A percentile compares a stretch with the other conserved stretches of the same genome.
phyloP scores from a whole-genome alignment of 2,888 invertebrate species.

The Folsomia candida region DNA sequence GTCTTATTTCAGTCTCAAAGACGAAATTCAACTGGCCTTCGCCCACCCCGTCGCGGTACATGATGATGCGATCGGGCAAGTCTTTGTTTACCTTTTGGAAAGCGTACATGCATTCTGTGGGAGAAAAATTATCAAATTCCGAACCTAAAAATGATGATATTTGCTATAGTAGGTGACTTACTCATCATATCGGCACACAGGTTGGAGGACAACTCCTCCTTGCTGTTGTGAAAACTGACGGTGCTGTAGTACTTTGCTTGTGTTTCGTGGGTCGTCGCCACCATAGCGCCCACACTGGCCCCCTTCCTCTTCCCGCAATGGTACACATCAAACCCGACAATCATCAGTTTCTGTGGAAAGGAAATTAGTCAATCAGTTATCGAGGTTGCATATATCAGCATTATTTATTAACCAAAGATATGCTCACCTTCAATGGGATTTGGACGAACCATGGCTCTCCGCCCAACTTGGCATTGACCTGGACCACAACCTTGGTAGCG shows the following conservation, averaged over 20 bases:
- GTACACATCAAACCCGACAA: slow-evolving; percentile 42
- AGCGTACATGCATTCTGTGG: slow-evolving; percentile 57
- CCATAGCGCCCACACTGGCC: slow-evolving; percentile 38
- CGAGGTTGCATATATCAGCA: too few relatives aligned
- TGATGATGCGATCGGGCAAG: slow-evolving; percentile 69
- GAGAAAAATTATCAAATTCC: slow-evolving; percentile 9
- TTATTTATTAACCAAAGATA: too few relatives aligned
- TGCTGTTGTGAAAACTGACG: slow-evolving; percentile 32
- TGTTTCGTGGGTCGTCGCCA: slow-evolving; percentile 21
- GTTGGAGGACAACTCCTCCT: slow-evolving; percentile 25
- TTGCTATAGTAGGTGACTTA: slow-evolving; percentile 17
- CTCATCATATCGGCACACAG: slow-evolving; percentile 25
- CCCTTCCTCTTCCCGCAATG: slow-evolving; percentile 26
- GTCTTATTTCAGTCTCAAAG: slow-evolving; percentile 68
- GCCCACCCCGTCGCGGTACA: slow-evolving; percentile 91
- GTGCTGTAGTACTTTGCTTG: slow-evolving; percentile 34
- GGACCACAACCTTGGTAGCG: slow-evolving; percentile 59
- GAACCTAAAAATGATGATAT: background rate
- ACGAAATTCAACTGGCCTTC: slow-evolving; percentile 85
- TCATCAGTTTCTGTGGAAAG: slow-evolving; percentile 31
- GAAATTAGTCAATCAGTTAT: too few relatives aligned
- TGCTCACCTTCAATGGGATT: slow-evolving; percentile 61
- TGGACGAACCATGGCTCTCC: slow-evolving; percentile 83
- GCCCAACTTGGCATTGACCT: slow-evolving; percentile 66
- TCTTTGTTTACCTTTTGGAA: slow-evolving; percentile 56